Evolutionary conservation across 2,797 vertebrate species (phyloP).

Genomic region (Pachyuromys duprasi): DNA sequence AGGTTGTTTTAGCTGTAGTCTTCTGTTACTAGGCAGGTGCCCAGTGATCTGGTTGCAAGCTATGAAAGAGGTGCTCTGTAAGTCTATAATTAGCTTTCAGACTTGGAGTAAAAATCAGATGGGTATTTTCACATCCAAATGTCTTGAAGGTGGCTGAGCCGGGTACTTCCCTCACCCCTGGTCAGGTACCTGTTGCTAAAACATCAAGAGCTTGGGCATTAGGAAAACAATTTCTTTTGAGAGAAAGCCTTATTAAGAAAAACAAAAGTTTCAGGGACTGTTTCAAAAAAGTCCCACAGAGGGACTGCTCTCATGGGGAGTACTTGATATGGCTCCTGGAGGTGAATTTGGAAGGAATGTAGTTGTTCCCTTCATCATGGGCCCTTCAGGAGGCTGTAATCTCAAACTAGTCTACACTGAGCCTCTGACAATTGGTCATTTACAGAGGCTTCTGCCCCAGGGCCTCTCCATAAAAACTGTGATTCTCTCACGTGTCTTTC

Average conservation of each 20-base stretch:
- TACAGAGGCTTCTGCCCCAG: neutral
- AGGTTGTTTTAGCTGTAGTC: neutral
- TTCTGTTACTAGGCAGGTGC: neutral
- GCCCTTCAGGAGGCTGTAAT: neutral
- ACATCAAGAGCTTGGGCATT: neutral
- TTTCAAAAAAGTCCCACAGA: neutral
- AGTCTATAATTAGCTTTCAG: neutral
- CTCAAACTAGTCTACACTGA: neutral
- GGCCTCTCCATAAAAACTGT: neutral
- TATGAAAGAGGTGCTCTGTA: neutral
- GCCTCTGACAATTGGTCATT: neutral
- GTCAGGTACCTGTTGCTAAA: neutral
- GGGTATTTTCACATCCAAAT: neutral
- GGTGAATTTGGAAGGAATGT: conserved; percentile 20
- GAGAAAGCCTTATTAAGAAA: neutral
- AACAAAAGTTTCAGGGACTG: neutral
- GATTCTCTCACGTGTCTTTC: neutral
- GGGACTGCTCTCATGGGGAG: neutral
- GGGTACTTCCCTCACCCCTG: neutral
- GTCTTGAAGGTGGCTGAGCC: neutral
- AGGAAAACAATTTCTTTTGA: neutral
- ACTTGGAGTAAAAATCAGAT: neutral
- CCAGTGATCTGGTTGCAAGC: neutral
- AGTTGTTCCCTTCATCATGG: neutral
- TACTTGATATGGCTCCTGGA: neutral